phyloP scores from a whole-genome alignment of 2,113 vertebrate species.

The Mandrillus leucophaeus region DNA sequence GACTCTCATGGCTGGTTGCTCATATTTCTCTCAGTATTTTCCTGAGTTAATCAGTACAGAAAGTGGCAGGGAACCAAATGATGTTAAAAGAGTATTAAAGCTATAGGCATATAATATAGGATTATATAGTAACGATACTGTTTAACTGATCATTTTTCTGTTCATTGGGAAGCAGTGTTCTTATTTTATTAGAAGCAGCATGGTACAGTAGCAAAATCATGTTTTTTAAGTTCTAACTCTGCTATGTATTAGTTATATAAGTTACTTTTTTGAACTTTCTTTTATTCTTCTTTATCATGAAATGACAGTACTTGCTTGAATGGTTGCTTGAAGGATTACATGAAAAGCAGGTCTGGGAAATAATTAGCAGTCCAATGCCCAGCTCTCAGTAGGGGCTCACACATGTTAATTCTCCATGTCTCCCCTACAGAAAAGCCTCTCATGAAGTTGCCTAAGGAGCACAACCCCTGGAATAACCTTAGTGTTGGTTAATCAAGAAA shows the following conservation, averaged over 20 bases:
- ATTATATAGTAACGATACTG: neutral
- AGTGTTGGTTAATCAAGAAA: neutral
- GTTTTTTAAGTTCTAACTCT: neutral
- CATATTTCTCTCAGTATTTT: too few relatives aligned
- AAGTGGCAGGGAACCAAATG: neutral
- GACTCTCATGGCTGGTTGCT: too few relatives aligned
- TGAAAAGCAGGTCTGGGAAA: neutral
- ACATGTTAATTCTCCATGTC: neutral
- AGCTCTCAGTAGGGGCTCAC: neutral
- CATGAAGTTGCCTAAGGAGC: neutral
- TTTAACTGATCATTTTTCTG: neutral
- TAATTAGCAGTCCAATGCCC: neutral
- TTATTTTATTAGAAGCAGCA: neutral
- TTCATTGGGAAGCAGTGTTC: neutral
- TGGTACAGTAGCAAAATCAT: neutral
- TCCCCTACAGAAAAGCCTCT: neutral
- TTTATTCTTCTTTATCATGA: neutral
- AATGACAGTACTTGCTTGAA: neutral
- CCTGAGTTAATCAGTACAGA: too few relatives aligned
- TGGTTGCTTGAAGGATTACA: neutral
- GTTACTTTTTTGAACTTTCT: neutral
- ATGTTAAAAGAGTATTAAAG: neutral
- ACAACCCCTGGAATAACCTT: neutral
- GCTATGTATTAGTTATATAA: neutral
- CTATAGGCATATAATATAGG: neutral